phyloP scores from a whole-genome alignment of 1,140 invertebrate genomes.

The Saxidomus purpurata region DNA sequence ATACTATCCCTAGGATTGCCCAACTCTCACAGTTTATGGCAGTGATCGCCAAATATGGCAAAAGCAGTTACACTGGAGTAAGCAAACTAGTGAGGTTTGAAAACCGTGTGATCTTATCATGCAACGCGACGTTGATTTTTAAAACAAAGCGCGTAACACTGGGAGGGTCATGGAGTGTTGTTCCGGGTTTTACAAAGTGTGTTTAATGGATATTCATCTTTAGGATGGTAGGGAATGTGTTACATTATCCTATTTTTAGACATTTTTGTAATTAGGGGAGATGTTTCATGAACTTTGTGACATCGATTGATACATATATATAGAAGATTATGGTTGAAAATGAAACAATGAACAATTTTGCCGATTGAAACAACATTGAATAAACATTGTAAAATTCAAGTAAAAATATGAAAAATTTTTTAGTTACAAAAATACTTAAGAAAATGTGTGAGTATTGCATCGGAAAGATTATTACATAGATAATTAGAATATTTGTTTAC shows the following conservation, averaged over 20 bases:
- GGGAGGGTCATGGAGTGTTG: constrained; percentile 35
- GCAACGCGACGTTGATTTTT: constrained; percentile 5
- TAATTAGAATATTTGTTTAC: too few species aligned
- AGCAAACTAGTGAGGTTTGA: background rate
- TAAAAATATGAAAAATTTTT: constrained; percentile 11
- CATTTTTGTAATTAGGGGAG: constrained; percentile 31
- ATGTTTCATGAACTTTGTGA: background rate
- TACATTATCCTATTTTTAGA: constrained; percentile 15
- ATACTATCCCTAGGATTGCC: too few species aligned
- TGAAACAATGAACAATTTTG: constrained; percentile 12
- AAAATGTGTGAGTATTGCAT: constrained; percentile 13
- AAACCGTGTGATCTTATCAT: constrained; percentile 4
- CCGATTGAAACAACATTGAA: background rate
- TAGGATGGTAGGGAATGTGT: constrained; percentile 1
- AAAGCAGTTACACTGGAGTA: background rate
- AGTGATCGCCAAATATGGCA: background rate
- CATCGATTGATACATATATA: constrained; percentile 30
- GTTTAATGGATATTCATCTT: background rate
- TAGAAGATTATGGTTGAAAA: background rate
- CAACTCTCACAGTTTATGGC: background rate
- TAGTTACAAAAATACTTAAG: constrained; percentile 7
- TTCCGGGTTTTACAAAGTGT: constrained; percentile 3
- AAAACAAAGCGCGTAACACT: background rate
- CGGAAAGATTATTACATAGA: too few species aligned
- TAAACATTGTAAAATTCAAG: background rate